phyloP scores from a whole-genome alignment of 2,888 invertebrate species.

The Cosmia pyralina region DNA sequence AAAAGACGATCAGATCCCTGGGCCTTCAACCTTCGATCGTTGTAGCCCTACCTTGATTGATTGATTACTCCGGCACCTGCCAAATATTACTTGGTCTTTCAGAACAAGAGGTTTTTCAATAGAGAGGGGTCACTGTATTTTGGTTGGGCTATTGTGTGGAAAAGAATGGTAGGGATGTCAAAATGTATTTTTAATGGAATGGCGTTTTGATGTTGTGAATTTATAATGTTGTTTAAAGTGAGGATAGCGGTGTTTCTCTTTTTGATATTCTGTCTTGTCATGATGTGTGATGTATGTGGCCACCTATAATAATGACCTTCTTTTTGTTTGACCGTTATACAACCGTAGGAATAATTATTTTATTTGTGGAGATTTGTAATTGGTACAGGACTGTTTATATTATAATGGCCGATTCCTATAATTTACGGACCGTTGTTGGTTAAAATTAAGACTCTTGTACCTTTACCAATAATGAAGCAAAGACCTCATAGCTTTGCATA shows the following conservation, averaged over 20 bases:
- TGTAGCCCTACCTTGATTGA: slow-evolving; percentile 58
- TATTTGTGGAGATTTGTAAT: neutral
- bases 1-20: slow-evolving; percentile 52
- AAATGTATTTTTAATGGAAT: slow-evolving; percentile 52
- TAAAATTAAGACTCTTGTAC: too few relatives aligned
- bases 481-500: too few relatives aligned
- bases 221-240: slow-evolving; percentile 42
- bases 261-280: slow-evolving; percentile 12
- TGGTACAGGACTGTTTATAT: neutral
- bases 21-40: slow-evolving; percentile 53
- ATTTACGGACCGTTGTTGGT: too few relatives aligned
- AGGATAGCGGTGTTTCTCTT: slow-evolving; percentile 1
- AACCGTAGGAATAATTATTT: neutral
- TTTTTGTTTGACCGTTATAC: neutral
- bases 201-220: slow-evolving; percentile 43
- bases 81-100: slow-evolving; percentile 44
- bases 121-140: slow-evolving; percentile 28
- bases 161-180: slow-evolving; percentile 45
- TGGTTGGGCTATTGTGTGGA: slow-evolving; percentile 39
- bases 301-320: neutral
- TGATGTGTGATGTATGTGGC: too few relatives aligned
- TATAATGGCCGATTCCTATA: too few relatives aligned
- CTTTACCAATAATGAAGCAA: too few relatives aligned
- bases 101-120: slow-evolving; percentile 8
- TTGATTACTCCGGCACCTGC: slow-evolving; percentile 57